phyloP scores from a whole-genome alignment of 2,113 vertebrate genomes.

The Empidonax alnorum region DNA sequence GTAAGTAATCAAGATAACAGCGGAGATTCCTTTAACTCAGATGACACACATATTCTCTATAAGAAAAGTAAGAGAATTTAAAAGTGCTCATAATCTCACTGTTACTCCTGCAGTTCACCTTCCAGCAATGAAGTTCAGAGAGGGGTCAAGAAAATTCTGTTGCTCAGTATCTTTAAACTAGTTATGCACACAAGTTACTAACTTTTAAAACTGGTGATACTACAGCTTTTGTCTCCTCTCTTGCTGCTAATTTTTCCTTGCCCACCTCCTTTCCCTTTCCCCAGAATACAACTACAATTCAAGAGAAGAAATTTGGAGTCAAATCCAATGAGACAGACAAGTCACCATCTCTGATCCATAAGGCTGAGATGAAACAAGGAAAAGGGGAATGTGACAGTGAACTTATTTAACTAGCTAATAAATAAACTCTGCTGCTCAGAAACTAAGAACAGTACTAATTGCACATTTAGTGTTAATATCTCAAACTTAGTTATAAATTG shows the following conservation, averaged over 20 bases:
- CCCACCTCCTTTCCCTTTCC: background rate
- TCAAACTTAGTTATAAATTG: constrained; percentile 2
- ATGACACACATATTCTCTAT: background rate
- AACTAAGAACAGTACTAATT: background rate
- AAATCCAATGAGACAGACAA: background rate
- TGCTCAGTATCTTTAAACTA: background rate
- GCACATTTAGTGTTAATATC: background rate
- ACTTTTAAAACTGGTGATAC: background rate
- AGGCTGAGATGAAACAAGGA: background rate
- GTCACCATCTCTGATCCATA: background rate
- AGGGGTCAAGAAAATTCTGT: background rate
- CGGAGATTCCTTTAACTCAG: background rate
- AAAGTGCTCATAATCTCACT: background rate
- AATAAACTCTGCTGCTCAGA: background rate
- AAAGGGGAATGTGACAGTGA: background rate
- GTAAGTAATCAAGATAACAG: background rate
- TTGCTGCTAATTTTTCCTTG: background rate
- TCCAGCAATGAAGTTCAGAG: background rate
- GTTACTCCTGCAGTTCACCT: background rate
- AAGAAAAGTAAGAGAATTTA: background rate
- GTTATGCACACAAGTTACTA: background rate
- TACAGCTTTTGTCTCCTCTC: background rate
- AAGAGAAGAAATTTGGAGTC: background rate
- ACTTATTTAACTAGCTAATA: background rate
- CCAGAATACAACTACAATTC: background rate